Percentiles rank a stretch among this genome's conserved stretches.
Conservation (phyloP, 2,888 invertebrate genomes). For the Beris morrisii region DNA sequence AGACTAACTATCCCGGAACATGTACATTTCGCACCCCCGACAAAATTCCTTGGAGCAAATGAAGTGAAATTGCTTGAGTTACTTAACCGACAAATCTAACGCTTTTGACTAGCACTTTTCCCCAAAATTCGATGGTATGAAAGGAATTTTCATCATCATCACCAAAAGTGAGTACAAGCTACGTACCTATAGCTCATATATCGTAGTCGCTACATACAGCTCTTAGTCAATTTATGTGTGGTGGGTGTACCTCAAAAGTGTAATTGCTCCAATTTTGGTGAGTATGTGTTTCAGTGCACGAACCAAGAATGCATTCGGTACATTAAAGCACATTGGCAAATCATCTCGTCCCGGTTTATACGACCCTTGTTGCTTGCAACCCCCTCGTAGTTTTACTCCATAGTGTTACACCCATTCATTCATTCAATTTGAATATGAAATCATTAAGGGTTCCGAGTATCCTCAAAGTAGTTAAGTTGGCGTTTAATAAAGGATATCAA, state of each 20-base stretch:
- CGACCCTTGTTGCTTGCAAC: background rate
- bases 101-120: background rate
- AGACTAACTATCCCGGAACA: no score
- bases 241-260: slow-evolving; percentile 17
- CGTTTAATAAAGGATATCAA: slow-evolving; percentile 25
- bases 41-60: slow-evolving; percentile 22
- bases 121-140: slow-evolving; percentile 16
- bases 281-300: slow-evolving; percentile 2
- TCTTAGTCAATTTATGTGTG: no score
- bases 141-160: slow-evolving; percentile 12
- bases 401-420: slow-evolving; percentile 19
- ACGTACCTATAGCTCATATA: no score
- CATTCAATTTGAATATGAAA: slow-evolving; percentile 32
- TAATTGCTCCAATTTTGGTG: slow-evolving; percentile 31
- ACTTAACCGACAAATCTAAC: slow-evolving; percentile 27
- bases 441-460: slow-evolving; percentile 25
- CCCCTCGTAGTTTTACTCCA: background rate
- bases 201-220: no score
- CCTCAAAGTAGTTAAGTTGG: slow-evolving; percentile 31
- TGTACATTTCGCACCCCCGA: no score
- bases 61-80: slow-evolving; percentile 21
- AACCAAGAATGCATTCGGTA: background rate
- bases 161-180: no score
- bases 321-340: background rate
- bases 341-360: background rate